Evolutionary conservation across 2,113 vertebrate species (phyloP).

Genomic region (Coturnix japonica): DNA sequence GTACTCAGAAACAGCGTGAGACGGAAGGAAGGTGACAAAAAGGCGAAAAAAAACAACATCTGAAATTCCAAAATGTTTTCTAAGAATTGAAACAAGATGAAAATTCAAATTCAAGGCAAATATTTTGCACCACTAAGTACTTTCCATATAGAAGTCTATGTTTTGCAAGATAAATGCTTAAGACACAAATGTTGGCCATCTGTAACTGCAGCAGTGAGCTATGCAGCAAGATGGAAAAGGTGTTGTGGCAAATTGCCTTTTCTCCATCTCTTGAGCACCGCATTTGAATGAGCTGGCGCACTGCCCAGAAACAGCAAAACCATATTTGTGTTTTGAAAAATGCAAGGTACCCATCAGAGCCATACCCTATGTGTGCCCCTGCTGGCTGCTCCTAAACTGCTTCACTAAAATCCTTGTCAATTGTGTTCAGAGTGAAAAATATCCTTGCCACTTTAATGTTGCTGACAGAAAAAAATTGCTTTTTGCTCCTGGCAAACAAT

Average conservation of each 20-base stretch:
- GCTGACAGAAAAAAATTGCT: background rate
- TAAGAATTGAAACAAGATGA: background rate
- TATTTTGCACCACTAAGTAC: conserved; percentile 43
- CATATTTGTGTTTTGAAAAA: conserved; percentile 40
- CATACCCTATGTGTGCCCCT: background rate
- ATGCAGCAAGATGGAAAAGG: conserved; percentile 59
- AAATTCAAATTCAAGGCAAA: conserved; percentile 30
- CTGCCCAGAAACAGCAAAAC: conserved; percentile 29
- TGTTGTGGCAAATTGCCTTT: conserved; percentile 46
- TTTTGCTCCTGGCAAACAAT: background rate
- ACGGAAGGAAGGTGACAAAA: conserved; percentile 20
- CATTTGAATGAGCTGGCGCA: conserved; percentile 32
- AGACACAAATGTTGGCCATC: conserved; percentile 57
- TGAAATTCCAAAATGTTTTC: conserved; percentile 46
- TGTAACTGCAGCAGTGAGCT: conserved; percentile 40
- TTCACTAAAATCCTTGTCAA: background rate
- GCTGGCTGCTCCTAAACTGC: background rate
- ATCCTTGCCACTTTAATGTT: background rate
- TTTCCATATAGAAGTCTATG: background rate
- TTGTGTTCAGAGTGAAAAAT: background rate
- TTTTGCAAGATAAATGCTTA: conserved; percentile 28
- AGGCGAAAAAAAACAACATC: conserved; percentile 25
- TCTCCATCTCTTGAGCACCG: background rate
- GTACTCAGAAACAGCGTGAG: background rate
- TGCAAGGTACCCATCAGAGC: background rate